These are phyloP conservation scores for Arctocebus calabarensis DNA, from an alignment of 2,797 vertebrate genomes.

Conservation along the genomic window DNA sequence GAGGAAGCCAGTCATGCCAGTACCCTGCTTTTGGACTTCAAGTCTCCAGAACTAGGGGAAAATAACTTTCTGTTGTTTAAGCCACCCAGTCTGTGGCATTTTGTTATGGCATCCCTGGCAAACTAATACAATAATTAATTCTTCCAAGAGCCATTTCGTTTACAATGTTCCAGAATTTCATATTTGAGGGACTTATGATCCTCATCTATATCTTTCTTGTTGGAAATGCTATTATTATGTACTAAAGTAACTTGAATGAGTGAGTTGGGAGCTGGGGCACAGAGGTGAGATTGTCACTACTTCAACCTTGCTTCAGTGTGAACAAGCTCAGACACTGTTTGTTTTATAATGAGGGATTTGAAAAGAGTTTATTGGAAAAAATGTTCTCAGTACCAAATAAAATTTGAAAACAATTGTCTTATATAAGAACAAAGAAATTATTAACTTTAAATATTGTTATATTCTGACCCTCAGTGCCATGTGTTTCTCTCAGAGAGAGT, in stretches of 20 bases:
- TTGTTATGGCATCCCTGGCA: background rate
- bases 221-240: background rate
- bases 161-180: constrained; percentile 28
- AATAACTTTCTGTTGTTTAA: background rate
- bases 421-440: background rate
- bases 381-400: background rate
- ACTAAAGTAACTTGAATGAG: background rate
- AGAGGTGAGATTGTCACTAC: background rate
- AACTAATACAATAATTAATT: background rate
- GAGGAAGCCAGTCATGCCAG: background rate
- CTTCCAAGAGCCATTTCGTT: constrained; percentile 14
- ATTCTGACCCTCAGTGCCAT: background rate
- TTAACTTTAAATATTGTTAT: constrained; percentile 11
- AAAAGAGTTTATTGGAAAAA: background rate
- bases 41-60: background rate
- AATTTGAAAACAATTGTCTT: background rate
- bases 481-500: background rate
- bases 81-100: background rate
- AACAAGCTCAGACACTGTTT: background rate
- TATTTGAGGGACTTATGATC: background rate
- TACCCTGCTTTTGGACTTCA: background rate
- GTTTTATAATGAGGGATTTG: background rate
- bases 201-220: background rate
- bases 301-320: background rate
- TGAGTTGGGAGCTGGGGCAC: background rate